Base-by-base conservation (phyloP, 2,888 invertebrate genomes). In the Cyaniris semiargus region DNA sequence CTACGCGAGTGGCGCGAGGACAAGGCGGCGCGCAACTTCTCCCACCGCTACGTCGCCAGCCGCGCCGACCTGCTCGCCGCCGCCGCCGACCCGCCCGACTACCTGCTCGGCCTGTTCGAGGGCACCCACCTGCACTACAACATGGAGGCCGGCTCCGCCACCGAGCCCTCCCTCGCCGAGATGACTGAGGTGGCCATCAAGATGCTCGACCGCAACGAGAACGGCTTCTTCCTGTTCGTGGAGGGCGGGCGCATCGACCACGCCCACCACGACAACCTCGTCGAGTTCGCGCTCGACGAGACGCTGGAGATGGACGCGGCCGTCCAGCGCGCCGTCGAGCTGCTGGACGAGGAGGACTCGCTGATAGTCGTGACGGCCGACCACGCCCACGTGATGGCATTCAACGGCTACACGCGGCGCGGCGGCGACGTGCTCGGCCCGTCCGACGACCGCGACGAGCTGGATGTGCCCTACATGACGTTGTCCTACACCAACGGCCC, bases 311-410 rank as follows among this genome's bases (percentile, higher is more conserved):
- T 96, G 81, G 93, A 95, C 80, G 87, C 91, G 10, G 95, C 96
- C 58, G 89, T 95, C n/a, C 75, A 58, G 70, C 80, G 80, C 31
- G 83, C 96, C 5, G 82, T 90, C 72, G 79, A 78, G 48, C 85
- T 82, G 76, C 77, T 81, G 31, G 60, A 87, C 74, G 88, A 88
- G 15, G 88, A 95, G 0, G 96, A 97, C 75, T 97, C 97, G 0
- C 88, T 97, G 38, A 94, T 97, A 48, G 95, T 97, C 13, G 96
- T 96, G 5, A 96, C 96, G 0, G 93, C 96, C 0, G 96, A 97
- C 88, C 96, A 97, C 85, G 95, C 96, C 0, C 96, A 96, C 85
- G 95, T 95, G 0, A 94, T 96, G 93, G 92, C 94, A 72, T 91
- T 95, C 79, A 93, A 94, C 48, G 97, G 97, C 0, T 96, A 97